Percentiles rank a stretch among this genome's conserved stretches.
Evolutionary conservation across 2,797 vertebrate genomes (phyloP).

Genomic region (Antrozous pallidus): DNA sequence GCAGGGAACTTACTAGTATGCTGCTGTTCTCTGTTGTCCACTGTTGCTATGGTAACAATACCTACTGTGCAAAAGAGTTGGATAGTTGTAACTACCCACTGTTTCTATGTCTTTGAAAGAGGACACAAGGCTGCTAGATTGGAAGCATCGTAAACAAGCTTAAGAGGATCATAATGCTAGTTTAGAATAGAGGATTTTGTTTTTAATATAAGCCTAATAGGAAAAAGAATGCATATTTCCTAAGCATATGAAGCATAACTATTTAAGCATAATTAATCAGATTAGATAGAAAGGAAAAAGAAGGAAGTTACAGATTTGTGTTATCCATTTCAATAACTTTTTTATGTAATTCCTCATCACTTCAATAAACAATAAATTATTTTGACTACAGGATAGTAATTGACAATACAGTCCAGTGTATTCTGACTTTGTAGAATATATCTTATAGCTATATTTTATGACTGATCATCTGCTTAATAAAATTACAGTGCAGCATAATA

Average conservation of each 20-base stretch:
- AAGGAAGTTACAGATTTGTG: not conserved
- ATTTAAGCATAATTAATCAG: not conserved
- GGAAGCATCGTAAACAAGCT: not conserved
- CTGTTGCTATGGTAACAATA: conserved; percentile 62
- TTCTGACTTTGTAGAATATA: not conserved
- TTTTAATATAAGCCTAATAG: not conserved
- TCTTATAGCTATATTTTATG: not conserved
- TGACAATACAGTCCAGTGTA: not conserved
- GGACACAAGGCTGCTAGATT: not conserved
- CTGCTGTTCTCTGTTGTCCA: not conserved
- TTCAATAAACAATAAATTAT: not conserved
- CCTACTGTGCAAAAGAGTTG: conserved; percentile 4
- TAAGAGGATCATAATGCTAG: not conserved
- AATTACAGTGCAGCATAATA: not conserved
- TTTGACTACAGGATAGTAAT: not conserved
- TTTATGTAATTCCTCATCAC: not conserved
- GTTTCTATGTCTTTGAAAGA: not conserved
- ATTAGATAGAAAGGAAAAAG: not conserved
- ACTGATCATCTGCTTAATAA: not conserved
- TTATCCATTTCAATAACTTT: not conserved
- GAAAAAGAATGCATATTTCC: not conserved
- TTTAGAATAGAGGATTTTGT: not conserved
- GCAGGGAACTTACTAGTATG: conserved; percentile 13
- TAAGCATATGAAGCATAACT: not conserved
- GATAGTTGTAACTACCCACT: conserved; percentile 3